Percentiles rank a stretch among this genome's conserved stretches.
phyloP scores from a whole-genome alignment of 2,113 vertebrate species.

The Heteronetta atricapilla region DNA sequence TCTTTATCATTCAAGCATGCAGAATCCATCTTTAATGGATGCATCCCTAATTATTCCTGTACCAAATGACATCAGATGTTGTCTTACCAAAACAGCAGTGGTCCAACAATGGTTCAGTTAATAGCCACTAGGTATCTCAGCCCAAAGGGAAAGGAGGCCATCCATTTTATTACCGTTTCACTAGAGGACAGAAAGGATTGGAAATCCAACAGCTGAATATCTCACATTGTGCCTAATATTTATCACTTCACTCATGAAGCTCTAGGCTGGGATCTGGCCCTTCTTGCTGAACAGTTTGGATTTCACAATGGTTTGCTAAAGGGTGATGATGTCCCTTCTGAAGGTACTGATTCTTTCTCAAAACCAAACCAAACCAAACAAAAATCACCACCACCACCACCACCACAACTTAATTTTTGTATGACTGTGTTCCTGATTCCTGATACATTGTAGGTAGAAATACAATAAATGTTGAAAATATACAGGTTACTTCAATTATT shows the following conservation, averaged over 20 bases:
- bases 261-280: rapidly evolving
- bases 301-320: neutral
- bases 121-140: rapidly evolving
- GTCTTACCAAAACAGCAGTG: neutral
- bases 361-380: neutral
- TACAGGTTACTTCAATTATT: neutral
- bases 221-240: neutral
- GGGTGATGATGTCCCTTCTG: neutral
- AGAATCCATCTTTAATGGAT: neutral
- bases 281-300: neutral
- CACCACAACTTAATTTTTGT: neutral
- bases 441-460: neutral
- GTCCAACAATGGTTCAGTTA: neutral
- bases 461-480: neutral
- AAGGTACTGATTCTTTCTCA: neutral
- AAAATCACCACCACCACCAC: no score
- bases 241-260: neutral
- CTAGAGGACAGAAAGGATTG: neutral
- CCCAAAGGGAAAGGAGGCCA: neutral
- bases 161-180: neutral
- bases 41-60: neutral
- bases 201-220: neutral
- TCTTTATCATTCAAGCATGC: neutral
- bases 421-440: neutral
- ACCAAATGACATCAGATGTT: rapidly evolving